Evolutionary conservation across 1,140 invertebrate genomes (phyloP).

Genomic region (Apolygus lucorum): DNA sequence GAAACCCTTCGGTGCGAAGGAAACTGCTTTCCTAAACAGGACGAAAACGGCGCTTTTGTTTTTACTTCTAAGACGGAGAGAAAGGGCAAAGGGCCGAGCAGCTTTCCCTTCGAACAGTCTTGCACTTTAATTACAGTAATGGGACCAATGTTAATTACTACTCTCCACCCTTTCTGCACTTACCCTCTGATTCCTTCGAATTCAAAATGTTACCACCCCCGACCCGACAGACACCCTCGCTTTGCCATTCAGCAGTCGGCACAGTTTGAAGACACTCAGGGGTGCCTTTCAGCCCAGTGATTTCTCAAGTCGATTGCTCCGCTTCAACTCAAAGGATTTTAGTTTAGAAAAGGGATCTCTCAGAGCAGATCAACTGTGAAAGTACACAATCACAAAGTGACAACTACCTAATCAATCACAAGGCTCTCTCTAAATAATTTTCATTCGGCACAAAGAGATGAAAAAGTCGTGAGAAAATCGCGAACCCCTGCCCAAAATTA

Average conservation of each 20-base stretch:
- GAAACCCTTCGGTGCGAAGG: background rate
- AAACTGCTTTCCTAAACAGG: constrained; percentile 8
- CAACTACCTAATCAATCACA: constrained; percentile 13
- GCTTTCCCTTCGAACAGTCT: background rate
- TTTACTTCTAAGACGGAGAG: constrained; percentile 1
- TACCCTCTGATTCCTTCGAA: constrained; percentile 13
- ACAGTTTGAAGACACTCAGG: constrained; percentile 12
- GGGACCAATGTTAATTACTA: constrained; percentile 21
- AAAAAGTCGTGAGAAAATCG: too few relatives aligned
- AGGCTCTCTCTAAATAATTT: constrained; percentile 10
- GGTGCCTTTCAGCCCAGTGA: constrained; percentile 16
- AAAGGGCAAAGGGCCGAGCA: background rate
- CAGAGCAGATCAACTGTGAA: constrained; percentile 15
- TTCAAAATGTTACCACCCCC: constrained; percentile 15
- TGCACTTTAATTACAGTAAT: constrained; percentile 22
- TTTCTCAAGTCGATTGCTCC: constrained; percentile 16
- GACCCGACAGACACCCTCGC: background rate
- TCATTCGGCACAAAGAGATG: background rate
- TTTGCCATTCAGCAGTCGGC: constrained; percentile 8
- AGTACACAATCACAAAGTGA: constrained; percentile 15
- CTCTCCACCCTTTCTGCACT: constrained; percentile 1
- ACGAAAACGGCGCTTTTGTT: constrained; percentile 3
- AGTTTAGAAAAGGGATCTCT: constrained; percentile 16
- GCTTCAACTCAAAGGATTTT: constrained; percentile 13
- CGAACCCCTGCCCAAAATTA: too few relatives aligned